Evolutionary conservation across 2,888 invertebrate species (phyloP), one percentile per base, ranked within the genome.

Genomic region (Andricus curvator): DNA sequence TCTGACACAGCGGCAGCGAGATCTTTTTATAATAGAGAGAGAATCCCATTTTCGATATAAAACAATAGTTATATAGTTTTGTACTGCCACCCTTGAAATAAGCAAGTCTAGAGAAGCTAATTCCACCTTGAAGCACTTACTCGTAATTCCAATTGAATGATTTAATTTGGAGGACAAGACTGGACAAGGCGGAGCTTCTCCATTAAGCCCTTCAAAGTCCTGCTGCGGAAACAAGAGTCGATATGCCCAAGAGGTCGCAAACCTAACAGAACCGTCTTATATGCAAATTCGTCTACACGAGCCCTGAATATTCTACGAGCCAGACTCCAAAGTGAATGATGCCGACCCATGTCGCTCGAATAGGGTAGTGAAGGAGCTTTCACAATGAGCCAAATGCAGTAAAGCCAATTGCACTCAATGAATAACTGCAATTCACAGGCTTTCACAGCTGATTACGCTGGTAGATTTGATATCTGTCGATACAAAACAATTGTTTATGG

Each of bases 201-300:
- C n/a, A 74, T 13, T 56, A 37, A 51, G 56, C 33, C 20, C 74
- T 74, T 74, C 56, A 74, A 74, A 74, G 74, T 74, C 74, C 74
- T 29, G n/a, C 33, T 74, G 33, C 33, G 51, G 74, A 74, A 74
- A 74, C 74, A 74, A 33, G 51, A 74, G 74, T 74, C 74, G 56
- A 51, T 74, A n/a, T 48, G 25, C 33, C 56, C 25, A 56, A 74
- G 56, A 56, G 74, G 56, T 74, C 74, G 74, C 56, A 74, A 74
- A 74, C 25, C 70, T 64, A 66, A 74, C 62, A 60, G 41, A 66
- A 51, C 66, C 48, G 67, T 83, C 81, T 83, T 83, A 81, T 68
- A 81, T 83, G 83, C 79, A 81, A 83, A 81, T 83, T 81, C 62
- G 44, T 65, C 56, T 29, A 65, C 64, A 80, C 80, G 81, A 81